These are phyloP conservation scores for Ennomos erosarius DNA, from an alignment of 2,888 invertebrate genomes.

Conservation along the genomic window DNA sequence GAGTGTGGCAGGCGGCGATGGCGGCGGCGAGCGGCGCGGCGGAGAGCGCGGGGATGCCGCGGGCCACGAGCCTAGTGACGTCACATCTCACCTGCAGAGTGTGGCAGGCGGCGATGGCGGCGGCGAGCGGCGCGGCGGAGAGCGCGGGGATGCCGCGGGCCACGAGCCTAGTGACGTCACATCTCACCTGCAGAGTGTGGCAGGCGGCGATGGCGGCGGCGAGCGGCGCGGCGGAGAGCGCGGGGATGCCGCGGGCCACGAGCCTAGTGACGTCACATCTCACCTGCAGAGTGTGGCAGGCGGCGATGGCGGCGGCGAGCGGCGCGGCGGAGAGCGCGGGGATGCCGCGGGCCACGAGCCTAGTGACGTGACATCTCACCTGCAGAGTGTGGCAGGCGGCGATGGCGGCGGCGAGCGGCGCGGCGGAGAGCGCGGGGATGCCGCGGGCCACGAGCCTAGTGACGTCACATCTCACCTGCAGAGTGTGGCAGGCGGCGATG, in stretches of 20 bases:
- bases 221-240: too few relatives aligned
- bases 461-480: conserved; percentile 47
- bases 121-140: conserved; percentile 55
- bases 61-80: background rate
- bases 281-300: conserved; percentile 60
- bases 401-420: too few relatives aligned
- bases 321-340: conserved; percentile 57
- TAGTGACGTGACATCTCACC: too few relatives aligned
- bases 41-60: too few relatives aligned
- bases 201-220: too few relatives aligned
- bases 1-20: too few relatives aligned
- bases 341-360: conserved; percentile 60
- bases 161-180: conserved; percentile 36
- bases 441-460: background rate
- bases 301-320: conserved; percentile 51
- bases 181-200: background rate
- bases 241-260: conserved; percentile 6
- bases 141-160: conserved; percentile 62
- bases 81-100: conserved; percentile 49
- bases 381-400: background rate
- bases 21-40: too few relatives aligned
- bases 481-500: conserved; percentile 54
- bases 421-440: too few relatives aligned
- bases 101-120: conserved; percentile 55
- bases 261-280: too few relatives aligned